These are phyloP conservation scores for Acanthococcus lagerstroemiae DNA, from an alignment of 2,888 invertebrate genomes.

Conservation along the genomic window DNA sequence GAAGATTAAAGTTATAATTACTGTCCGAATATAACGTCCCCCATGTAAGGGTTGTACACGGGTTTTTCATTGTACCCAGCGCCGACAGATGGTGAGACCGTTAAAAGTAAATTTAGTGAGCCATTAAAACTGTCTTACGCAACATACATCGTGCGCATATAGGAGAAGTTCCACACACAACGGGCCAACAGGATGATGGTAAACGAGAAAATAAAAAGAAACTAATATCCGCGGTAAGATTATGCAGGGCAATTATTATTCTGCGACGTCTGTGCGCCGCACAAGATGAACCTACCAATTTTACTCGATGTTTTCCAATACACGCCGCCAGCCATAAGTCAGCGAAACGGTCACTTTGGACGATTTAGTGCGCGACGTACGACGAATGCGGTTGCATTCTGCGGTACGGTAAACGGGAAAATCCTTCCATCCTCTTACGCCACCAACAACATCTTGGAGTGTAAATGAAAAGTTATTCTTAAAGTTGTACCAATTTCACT, in stretches of 20 bases:
- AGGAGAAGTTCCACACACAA: no score
- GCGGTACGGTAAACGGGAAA: neutral
- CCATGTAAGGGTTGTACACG: conserved; percentile 4
- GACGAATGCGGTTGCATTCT: neutral
- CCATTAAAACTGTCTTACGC: conserved; percentile 24
- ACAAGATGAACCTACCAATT: neutral
- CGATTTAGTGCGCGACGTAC: neutral
- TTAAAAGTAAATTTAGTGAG: conserved; percentile 23
- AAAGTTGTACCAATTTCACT: no score
- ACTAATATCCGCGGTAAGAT: conserved; percentile 17
- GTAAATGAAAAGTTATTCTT: no score
- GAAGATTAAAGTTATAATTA: conserved; percentile 26
- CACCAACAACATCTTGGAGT: no score
- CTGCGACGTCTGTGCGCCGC: no score
- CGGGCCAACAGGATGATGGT: neutral
- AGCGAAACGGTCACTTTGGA: neutral
- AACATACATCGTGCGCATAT: conserved; percentile 16
- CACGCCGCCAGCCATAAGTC: neutral
- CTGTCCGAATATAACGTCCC: conserved; percentile 2
- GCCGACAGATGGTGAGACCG: conserved; percentile 21
- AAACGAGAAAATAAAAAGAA: conserved; percentile 15
- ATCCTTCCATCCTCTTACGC: no score
- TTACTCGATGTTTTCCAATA: neutral
- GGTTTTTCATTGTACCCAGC: conserved; percentile 17
- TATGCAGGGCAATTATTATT: conserved; percentile 20